Evolutionary conservation across 1,140 invertebrate genomes (phyloP).

Genomic region (Pentalonia nigronervosa): DNA sequence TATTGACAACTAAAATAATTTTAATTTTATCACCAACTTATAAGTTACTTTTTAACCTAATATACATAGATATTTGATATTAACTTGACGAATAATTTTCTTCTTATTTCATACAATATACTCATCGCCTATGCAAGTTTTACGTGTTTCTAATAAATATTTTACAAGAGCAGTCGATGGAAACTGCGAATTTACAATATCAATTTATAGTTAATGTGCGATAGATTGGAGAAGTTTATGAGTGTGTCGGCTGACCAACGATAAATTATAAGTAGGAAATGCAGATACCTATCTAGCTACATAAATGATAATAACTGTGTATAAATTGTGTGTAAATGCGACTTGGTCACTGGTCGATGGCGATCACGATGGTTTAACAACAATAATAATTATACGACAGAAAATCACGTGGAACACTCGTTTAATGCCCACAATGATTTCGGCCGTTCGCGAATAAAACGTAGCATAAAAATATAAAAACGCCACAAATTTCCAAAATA

Average conservation of each 20-base stretch:
- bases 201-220: neutral
- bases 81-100: neutral
- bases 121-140: neutral
- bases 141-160: neutral
- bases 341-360: neutral
- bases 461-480: neutral
- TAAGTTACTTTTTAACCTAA: neutral
- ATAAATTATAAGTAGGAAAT: neutral
- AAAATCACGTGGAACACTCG: constrained; percentile 24
- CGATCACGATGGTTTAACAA: neutral
- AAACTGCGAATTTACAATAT: neutral
- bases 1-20: neutral
- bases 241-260: neutral
- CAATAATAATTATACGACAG: neutral
- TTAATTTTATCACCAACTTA: neutral
- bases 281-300: neutral
- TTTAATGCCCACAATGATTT: constrained; percentile 13
- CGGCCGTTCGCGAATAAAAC: neutral
- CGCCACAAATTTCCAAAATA: neutral
- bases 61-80: neutral
- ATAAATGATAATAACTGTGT: neutral
- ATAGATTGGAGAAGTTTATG: neutral
- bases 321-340: neutral
- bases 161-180: neutral
- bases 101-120: no score